A percentile compares a stretch with the other conserved stretches of the same genome.
Conservation (phyloP, 2,797 vertebrate genomes). For the Microcaecilia unicolor region DNA sequence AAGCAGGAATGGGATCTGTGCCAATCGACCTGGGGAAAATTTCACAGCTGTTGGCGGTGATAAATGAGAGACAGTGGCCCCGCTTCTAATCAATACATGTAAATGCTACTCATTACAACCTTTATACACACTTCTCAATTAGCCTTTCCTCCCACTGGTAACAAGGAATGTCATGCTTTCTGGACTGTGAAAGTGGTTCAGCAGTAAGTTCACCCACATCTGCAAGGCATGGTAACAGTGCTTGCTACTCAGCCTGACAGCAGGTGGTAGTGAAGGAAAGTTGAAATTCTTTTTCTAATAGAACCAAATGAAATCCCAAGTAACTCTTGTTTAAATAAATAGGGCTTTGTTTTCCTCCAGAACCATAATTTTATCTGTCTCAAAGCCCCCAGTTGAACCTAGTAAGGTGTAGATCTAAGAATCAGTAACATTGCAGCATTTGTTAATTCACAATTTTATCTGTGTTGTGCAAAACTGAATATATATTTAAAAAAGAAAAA, state of each 20-base stretch:
- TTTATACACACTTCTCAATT: slow-evolving; percentile 77
- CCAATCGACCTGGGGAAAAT: slow-evolving; percentile 59
- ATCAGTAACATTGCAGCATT: too few relatives aligned
- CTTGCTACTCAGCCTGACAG: slow-evolving; percentile 36
- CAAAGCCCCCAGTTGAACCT: slow-evolving; percentile 2
- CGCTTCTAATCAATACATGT: slow-evolving; percentile 82
- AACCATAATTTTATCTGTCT: slow-evolving; percentile 28
- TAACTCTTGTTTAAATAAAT: slow-evolving; percentile 46
- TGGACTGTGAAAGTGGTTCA: slow-evolving; percentile 79
- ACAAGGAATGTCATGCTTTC: slow-evolving; percentile 78
- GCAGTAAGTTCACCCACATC: slow-evolving; percentile 70
- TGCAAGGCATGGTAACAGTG: slow-evolving; percentile 17
- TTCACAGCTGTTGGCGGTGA: slow-evolving; percentile 72
- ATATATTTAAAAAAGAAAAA: too few relatives aligned
- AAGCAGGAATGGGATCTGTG: slow-evolving; percentile 56
- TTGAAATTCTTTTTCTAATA: slow-evolving; percentile 39
- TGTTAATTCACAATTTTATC: too few relatives aligned
- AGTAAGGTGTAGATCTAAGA: too few relatives aligned
- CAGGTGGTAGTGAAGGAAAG: slow-evolving; percentile 51
- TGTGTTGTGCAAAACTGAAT: too few relatives aligned
- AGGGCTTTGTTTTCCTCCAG: too few relatives aligned
- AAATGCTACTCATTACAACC: slow-evolving; percentile 76
- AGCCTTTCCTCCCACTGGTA: slow-evolving; percentile 73
- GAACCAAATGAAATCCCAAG: slow-evolving; percentile 32
- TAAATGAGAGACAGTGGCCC: slow-evolving; percentile 64